A percentile compares a stretch with the other conserved stretches of the same genome.
Evolutionary conservation across 2,113 vertebrate genomes (phyloP).

Genomic region (Erythrolamprus reginae): DNA sequence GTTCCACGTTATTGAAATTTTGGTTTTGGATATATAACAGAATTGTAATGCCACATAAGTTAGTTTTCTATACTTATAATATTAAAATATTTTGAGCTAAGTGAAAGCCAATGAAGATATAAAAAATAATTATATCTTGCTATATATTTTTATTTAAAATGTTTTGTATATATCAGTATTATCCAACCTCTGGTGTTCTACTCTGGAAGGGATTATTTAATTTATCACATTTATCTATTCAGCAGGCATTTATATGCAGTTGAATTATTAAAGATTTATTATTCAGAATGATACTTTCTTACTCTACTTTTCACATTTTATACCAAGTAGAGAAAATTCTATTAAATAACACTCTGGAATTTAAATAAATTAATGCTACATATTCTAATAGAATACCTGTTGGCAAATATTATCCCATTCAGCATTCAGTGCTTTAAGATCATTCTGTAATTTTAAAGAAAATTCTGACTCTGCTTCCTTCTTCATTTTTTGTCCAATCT

Average conservation of each 20-base stretch:
- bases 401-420: constrained; percentile 94
- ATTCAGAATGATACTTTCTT: constrained; percentile 1
- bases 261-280: constrained; percentile 10
- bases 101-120: neutral
- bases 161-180: neutral
- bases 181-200: neutral
- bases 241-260: neutral
- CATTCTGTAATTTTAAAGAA: constrained; percentile 76
- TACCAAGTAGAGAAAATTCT: constrained; percentile 20
- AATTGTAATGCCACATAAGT: neutral
- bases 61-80: neutral
- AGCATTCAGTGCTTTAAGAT: constrained; percentile 83
- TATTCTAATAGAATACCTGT: constrained; percentile 73
- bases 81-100: neutral
- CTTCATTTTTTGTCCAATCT: constrained; percentile 86
- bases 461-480: constrained; percentile 86
- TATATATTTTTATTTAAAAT: neutral
- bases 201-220: neutral
- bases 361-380: constrained; percentile 15
- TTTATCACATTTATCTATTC: neutral
- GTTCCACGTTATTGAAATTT: neutral
- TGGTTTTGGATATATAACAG: neutral
- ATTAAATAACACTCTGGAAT: neutral
- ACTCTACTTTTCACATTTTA: neutral
- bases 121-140: neutral